Conservation (phyloP, 1,140 invertebrate species). For the Schmidtea mediterranea region DNA sequence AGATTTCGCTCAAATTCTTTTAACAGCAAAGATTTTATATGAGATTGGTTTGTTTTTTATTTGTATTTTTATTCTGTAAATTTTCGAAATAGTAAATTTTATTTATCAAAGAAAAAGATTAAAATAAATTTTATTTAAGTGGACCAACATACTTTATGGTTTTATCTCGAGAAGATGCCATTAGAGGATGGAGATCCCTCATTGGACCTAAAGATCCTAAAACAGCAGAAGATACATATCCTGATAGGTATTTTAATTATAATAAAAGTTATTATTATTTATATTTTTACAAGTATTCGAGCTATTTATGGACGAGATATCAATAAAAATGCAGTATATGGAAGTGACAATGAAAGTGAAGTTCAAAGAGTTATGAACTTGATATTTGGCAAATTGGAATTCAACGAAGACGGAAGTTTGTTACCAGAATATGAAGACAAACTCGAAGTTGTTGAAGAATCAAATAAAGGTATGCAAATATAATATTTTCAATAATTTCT, state of each 20-base stretch:
- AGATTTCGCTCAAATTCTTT: no score
- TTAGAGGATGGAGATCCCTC: conserved; percentile 18
- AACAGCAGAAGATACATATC: neutral
- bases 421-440: conserved; percentile 1
- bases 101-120: no score
- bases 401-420: conserved; percentile 15
- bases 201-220: neutral
- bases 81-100: no score
- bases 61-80: no score
- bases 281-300: conserved; percentile 9
- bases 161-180: conserved; percentile 21
- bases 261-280: no score
- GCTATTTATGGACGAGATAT: conserved; percentile 18
- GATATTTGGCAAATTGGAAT: conserved; percentile 21
- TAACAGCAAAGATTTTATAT: no score
- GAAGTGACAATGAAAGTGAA: conserved; percentile 14
- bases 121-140: conserved; percentile 10
- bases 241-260: no score
- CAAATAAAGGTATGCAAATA: neutral
- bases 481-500: no score
- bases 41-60: no score
- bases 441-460: neutral
- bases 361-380: conserved; percentile 15
- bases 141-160: conserved; percentile 20
- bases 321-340: conserved; percentile 23